Percentiles rank a stretch among this genome's conserved stretches.
phyloP scores from a whole-genome alignment of 2,797 vertebrate genomes.

The Nannoperca obscura region DNA sequence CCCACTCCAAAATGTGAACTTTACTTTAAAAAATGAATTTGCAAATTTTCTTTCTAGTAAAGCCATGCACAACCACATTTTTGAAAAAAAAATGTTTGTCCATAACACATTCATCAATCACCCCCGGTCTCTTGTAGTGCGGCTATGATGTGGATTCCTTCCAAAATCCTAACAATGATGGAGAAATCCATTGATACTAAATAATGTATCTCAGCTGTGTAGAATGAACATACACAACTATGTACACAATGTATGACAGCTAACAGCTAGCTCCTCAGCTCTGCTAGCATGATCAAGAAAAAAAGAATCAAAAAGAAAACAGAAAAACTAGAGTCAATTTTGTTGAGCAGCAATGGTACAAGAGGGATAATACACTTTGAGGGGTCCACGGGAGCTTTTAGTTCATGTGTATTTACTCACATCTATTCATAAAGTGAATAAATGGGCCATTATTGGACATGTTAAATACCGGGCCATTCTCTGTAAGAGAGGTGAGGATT shows the following conservation, averaged over 20 bases:
- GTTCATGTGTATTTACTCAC: background rate
- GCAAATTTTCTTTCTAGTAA: background rate
- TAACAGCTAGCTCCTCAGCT: background rate
- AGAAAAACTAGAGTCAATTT: background rate
- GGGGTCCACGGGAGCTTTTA: conserved; percentile 46
- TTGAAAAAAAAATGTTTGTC: no score
- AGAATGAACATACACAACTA: background rate
- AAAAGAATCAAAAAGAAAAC: background rate
- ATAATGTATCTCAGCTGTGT: conserved; percentile 1
- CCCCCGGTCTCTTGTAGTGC: background rate
- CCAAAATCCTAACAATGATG: background rate
- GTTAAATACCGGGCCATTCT: background rate
- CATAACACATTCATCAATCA: background rate
- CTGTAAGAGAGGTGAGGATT: background rate
- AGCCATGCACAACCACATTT: conserved; percentile 9
- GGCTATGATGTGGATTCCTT: background rate
- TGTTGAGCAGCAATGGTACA: conserved; percentile 57
- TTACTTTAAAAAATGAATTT: background rate
- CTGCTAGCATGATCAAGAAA: background rate
- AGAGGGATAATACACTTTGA: conserved; percentile 60
- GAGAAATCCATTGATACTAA: background rate
- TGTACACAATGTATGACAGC: background rate
- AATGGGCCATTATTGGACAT: background rate
- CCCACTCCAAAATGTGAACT: background rate
- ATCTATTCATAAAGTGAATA: background rate